Percentiles rank a stretch among this genome's conserved stretches.
Evolutionary conservation across 1,140 invertebrate genomes (phyloP).

Genomic region (Drosophila littoralis): DNA sequence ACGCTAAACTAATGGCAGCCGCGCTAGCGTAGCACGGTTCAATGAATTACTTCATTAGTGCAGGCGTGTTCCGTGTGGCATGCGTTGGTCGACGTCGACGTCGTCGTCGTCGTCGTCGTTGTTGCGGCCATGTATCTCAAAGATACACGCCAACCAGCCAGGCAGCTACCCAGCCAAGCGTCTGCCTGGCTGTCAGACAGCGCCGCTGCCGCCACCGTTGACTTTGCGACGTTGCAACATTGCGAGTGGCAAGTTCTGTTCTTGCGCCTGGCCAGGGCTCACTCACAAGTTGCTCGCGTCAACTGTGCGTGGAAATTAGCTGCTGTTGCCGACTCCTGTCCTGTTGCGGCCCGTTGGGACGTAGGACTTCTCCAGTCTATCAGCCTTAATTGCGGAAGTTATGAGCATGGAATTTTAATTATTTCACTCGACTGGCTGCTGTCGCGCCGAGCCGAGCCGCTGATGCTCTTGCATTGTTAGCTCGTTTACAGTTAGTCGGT

Average conservation of each 20-base stretch:
- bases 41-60: slow-evolving; percentile 84
- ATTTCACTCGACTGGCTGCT: slow-evolving; percentile 60
- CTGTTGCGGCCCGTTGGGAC: slow-evolving; percentile 16
- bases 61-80: slow-evolving; percentile 74
- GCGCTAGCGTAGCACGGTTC: slow-evolving; percentile 75
- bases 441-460: neutral
- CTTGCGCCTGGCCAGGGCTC: slow-evolving; percentile 49
- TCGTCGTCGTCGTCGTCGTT: slow-evolving; percentile 7
- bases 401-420: slow-evolving; percentile 82
- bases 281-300: slow-evolving; percentile 57
- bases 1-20: slow-evolving; percentile 72
- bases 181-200: slow-evolving; percentile 29
- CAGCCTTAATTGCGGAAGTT: slow-evolving; percentile 80
- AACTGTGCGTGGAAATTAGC: slow-evolving; percentile 80
- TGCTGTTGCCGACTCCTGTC: slow-evolving; percentile 53
- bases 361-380: slow-evolving; percentile 42
- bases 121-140: slow-evolving; percentile 51
- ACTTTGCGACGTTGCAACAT: slow-evolving; percentile 24
- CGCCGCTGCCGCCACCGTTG: slow-evolving; percentile 8
- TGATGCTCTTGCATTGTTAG: slow-evolving; percentile 51
- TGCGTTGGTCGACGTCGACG: slow-evolving; percentile 50
- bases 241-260: slow-evolving; percentile 53
- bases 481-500: slow-evolving; percentile 65
- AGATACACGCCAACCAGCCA: slow-evolving; percentile 53
- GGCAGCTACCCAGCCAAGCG: slow-evolving; percentile 12